phyloP scores from a whole-genome alignment of 2,888 invertebrate genomes.

The Gasteruption jaculator region DNA sequence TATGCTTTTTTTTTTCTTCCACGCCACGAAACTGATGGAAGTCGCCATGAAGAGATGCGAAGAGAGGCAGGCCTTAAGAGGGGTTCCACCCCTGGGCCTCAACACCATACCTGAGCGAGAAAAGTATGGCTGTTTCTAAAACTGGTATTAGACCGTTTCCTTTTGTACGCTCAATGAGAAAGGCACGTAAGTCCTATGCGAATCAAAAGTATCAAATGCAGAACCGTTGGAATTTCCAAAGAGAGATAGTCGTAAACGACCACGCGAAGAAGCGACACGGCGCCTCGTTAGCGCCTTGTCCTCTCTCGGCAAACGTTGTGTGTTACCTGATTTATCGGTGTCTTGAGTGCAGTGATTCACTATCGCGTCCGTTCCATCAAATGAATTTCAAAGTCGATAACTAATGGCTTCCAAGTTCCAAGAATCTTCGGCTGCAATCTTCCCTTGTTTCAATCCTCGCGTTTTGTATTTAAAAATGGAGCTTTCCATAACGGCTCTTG shows the following conservation, averaged over 20 bases:
- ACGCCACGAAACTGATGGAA: too few species aligned
- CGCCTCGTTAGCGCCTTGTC: slow-evolving; percentile 38
- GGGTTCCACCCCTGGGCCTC: slow-evolving; percentile 50
- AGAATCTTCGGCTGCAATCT: neutral
- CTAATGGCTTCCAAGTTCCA: too few species aligned
- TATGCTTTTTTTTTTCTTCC: too few species aligned
- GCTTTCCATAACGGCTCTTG: too few species aligned
- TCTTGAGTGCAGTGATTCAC: slow-evolving; percentile 40
- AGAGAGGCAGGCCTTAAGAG: slow-evolving; percentile 42
- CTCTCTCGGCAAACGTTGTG: slow-evolving; percentile 19
- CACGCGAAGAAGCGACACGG: slow-evolving; percentile 39
- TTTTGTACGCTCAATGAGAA: too few species aligned
- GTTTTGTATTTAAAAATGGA: too few species aligned
- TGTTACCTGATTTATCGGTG: slow-evolving; percentile 32
- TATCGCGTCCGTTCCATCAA: slow-evolving; percentile 32
- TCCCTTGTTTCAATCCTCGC: neutral
- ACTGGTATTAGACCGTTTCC: slow-evolving; percentile 20
- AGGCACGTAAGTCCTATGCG: too few species aligned
- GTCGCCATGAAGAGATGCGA: too few species aligned
- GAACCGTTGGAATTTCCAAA: slow-evolving; percentile 33
- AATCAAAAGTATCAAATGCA: slow-evolving; percentile 32
- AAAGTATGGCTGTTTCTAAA: slow-evolving; percentile 40
- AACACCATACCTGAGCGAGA: slow-evolving; percentile 43
- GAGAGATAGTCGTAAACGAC: slow-evolving; percentile 38
- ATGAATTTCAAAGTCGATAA: slow-evolving; percentile 25